Evolutionary conservation across 2,113 vertebrate genomes (phyloP), one percentile per base, ranked within the genome.

Genomic region (Alouatta palliata): DNA sequence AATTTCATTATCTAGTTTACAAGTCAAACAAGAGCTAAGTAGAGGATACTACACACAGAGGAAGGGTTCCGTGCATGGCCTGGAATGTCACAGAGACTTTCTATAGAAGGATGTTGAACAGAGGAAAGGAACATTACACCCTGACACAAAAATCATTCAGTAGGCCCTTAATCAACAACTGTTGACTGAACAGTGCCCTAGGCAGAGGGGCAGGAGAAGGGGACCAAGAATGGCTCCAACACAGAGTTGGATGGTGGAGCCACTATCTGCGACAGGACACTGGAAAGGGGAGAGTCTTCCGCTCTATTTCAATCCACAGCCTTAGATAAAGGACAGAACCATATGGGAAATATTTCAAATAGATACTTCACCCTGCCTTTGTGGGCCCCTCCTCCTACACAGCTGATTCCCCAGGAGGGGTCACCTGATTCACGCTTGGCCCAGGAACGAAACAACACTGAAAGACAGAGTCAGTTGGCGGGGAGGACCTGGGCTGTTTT

Each of bases 361-460:
- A 68, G 32, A 35, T 35, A 68, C 14, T 7, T 25, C 64, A 4
- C 35, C 9, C 25, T 64, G 43, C 35, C 14, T 45, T 66, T 71
- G 30, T 52, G 23, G 7, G n/a, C 30, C 10, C 19, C 35, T 45
- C 40, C 21, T 82, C 8, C 40, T 14, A 14, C 23, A n/a, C n/a
- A n/a, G n/a, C 5, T 58, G 21, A 3, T 21, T 49, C 12, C 30
- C 8, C 11, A 8, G 32, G 1, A 49, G n/a, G 5, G n/a, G 43
- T 8, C 11, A 11, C 9, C 40, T 20, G 52, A 49, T 0, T 75
- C 47, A 58, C 0, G 0, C 12, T 1, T 35, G n/a, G 14, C 7
- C 37, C 0, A 5, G 11, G 17, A 56, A 64, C 4, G 3, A 45
- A 91, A 43, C 40, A 68, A 45, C 30, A 43, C 35, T 16, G n/a